These are phyloP conservation scores for Setipinna tenuifilis DNA, from an alignment of 2,797 vertebrate species.

Conservation along the genomic window DNA sequence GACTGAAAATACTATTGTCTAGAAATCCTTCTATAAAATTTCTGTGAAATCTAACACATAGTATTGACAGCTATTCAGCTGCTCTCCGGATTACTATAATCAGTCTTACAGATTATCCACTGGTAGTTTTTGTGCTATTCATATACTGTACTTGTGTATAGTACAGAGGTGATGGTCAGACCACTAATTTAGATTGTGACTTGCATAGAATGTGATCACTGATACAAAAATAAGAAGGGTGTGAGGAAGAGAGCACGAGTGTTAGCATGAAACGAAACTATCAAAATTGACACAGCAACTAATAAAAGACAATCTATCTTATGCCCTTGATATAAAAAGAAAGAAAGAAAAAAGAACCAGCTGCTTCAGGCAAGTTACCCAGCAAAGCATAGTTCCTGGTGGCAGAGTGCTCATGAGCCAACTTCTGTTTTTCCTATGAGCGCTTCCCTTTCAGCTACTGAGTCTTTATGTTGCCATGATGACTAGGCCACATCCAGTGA, in stretches of 20 bases:
- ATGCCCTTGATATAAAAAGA: background rate
- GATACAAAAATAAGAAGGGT: too few relatives aligned
- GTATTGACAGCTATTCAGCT: background rate
- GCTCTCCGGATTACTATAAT: background rate
- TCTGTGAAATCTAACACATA: background rate
- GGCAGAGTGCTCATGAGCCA: conserved; percentile 10
- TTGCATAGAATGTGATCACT: too few relatives aligned
- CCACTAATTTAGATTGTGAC: background rate
- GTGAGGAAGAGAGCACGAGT: too few relatives aligned
- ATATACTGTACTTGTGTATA: background rate
- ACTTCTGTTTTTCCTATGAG: conserved; percentile 42
- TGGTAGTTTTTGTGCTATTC: background rate
- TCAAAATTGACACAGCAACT: too few relatives aligned
- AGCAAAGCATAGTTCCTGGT: background rate
- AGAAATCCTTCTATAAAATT: background rate
- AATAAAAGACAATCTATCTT: too few relatives aligned
- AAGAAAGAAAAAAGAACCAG: background rate
- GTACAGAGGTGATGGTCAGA: background rate
- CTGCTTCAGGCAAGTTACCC: background rate
- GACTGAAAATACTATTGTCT: background rate
- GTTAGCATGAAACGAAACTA: too few relatives aligned
- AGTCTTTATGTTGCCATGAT: background rate
- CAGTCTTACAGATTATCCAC: background rate
- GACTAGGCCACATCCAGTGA: background rate
- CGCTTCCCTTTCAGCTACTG: conserved; percentile 44